Evolutionary conservation across 92 coral and sea anemone genomes (phyloP).

Genomic region (Epizoanthus fatuus): DNA sequence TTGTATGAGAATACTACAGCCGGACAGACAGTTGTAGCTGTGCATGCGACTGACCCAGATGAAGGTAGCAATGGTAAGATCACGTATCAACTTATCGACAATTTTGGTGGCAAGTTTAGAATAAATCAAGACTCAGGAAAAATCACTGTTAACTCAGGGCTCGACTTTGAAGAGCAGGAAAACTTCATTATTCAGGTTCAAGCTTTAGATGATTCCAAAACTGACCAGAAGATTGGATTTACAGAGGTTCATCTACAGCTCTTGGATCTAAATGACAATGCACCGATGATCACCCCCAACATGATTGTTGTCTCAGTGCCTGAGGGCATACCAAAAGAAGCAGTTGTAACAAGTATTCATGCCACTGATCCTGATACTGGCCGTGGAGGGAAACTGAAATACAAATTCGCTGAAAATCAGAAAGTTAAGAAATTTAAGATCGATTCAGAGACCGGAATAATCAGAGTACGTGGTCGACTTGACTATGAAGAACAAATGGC

Average conservation of each 20-base stretch:
- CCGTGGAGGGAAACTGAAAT: conserved; percentile 73
- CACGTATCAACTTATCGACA: conserved; percentile 73
- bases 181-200: conserved; percentile 75
- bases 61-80: conserved; percentile 65
- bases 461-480: conserved; percentile 79
- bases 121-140: conserved; percentile 77
- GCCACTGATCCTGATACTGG: conserved; percentile 95
- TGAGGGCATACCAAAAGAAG: conserved; percentile 78
- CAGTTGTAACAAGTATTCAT: conserved; percentile 81
- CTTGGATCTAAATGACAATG: conserved; percentile 88
- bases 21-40: conserved; percentile 78
- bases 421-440: conserved; percentile 82
- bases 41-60: conserved; percentile 83
- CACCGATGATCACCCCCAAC: conserved; percentile 75
- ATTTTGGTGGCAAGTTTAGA: conserved; percentile 86
- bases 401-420: conserved; percentile 31
- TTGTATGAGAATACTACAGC: conserved; percentile 81
- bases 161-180: conserved; percentile 85
- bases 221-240: conserved; percentile 61
- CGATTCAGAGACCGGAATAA: conserved; percentile 85
- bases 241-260: conserved; percentile 73
- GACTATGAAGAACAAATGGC: conserved; percentile 62
- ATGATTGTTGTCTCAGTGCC: conserved; percentile 76
- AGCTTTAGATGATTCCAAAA: conserved; percentile 83
- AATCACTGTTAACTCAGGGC: conserved; percentile 67